phyloP scores from a whole-genome alignment of 2,797 vertebrate species.

The Catharus ustulatus region DNA sequence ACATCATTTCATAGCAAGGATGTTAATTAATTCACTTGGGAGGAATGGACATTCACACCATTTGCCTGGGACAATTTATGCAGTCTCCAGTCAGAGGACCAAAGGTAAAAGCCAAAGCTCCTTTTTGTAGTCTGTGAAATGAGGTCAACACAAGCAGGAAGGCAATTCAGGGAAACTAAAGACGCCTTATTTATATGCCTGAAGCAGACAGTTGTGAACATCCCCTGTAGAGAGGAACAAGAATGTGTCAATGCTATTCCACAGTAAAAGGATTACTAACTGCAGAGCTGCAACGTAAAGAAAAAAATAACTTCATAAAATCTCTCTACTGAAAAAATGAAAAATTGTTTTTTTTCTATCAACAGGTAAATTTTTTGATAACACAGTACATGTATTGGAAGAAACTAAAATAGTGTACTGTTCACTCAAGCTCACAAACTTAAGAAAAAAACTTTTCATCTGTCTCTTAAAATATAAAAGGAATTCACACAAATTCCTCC shows the following conservation, averaged over 20 bases:
- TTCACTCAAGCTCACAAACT: not conserved
- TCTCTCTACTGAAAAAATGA: constrained; percentile 23
- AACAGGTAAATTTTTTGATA: constrained; percentile 5
- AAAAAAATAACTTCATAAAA: constrained; percentile 49
- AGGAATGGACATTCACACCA: not conserved
- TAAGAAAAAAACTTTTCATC: not conserved
- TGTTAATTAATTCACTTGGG: not conserved
- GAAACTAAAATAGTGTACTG: not conserved
- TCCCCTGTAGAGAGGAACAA: constrained; percentile 34
- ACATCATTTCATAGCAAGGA: not conserved
- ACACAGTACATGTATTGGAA: not conserved
- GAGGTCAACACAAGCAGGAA: constrained; percentile 13
- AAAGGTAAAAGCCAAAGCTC: not conserved
- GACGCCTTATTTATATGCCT: constrained; percentile 39
- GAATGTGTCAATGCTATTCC: constrained; percentile 18
- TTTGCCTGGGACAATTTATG: not conserved
- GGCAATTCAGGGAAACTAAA: constrained; percentile 1
- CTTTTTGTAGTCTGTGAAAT: not conserved
- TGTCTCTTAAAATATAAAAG: not conserved
- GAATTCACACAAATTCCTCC: not conserved
- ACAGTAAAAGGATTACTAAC: constrained; percentile 27
- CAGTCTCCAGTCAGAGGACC: not conserved
- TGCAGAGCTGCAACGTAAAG: not conserved
- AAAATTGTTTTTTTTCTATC: constrained; percentile 28
- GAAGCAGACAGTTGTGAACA: constrained; percentile 34